phyloP scores from a whole-genome alignment of 2,888 invertebrate species.

The Synergus gifuensis region DNA sequence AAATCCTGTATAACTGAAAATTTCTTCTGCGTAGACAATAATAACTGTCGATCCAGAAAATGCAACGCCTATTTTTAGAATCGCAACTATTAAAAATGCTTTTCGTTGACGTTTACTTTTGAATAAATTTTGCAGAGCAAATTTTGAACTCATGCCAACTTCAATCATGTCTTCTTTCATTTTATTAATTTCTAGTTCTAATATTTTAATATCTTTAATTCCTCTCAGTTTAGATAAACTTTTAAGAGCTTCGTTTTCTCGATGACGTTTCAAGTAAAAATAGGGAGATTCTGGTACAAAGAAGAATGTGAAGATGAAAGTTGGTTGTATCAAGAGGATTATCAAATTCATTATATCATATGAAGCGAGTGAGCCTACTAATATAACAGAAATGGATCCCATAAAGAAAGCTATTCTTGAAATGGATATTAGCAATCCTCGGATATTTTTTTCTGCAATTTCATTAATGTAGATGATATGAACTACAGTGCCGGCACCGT shows the following conservation, averaged over 20 bases:
- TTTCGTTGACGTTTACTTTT: conserved; percentile 79
- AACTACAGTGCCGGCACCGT: conserved; percentile 77
- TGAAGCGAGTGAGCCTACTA: conserved; percentile 76
- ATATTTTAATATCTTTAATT: conserved; percentile 76
- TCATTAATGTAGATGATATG: conserved; percentile 82
- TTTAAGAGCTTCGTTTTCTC: conserved; percentile 79
- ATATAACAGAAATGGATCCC: conserved; percentile 71
- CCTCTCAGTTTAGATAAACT: conserved; percentile 80
- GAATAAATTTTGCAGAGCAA: conserved; percentile 75
- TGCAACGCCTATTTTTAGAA: conserved; percentile 82
- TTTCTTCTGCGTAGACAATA: conserved; percentile 81
- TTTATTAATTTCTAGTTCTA: conserved; percentile 80
- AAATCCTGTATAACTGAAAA: conserved; percentile 81
- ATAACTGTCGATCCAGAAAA: conserved; percentile 82
- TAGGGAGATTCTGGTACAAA: conserved; percentile 85
- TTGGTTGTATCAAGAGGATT: conserved; percentile 80
- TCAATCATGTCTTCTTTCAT: conserved; percentile 79
- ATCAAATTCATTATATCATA: conserved; percentile 79
- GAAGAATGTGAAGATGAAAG: conserved; percentile 80
- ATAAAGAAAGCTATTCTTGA: conserved; percentile 79
- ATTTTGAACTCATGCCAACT: not conserved
- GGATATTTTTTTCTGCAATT: conserved; percentile 80
- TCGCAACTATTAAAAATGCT: conserved; percentile 81
- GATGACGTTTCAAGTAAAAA: conserved; percentile 79
- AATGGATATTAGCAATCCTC: conserved; percentile 81